Evolutionary conservation across 2,888 invertebrate genomes (phyloP).

Genomic region (Andricus quercusramuli): DNA sequence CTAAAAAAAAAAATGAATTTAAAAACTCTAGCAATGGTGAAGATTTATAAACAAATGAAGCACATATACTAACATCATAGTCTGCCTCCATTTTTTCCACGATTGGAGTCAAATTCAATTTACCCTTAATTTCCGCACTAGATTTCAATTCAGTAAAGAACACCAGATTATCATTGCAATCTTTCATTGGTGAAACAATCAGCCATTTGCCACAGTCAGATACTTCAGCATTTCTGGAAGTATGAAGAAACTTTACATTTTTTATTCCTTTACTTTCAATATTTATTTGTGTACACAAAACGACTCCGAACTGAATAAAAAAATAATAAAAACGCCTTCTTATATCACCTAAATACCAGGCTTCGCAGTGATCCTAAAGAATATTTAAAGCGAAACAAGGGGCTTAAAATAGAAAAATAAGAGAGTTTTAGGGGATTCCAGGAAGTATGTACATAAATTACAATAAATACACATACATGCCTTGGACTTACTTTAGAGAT

Average conservation of each 20-base stretch:
- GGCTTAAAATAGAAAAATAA: too few species aligned
- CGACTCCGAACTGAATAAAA: not conserved
- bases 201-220: slow-evolving; percentile 96
- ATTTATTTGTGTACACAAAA: not conserved
- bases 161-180: slow-evolving; percentile 94
- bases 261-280: too few species aligned
- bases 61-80: slow-evolving; percentile 86
- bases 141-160: slow-evolving; percentile 90
- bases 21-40: slow-evolving; percentile 28
- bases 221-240: slow-evolving; percentile 88
- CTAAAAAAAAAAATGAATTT: slow-evolving; percentile 79
- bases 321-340: too few species aligned
- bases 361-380: too few species aligned
- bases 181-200: slow-evolving; percentile 89
- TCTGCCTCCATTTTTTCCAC: slow-evolving; percentile 95
- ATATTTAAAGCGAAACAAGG: too few species aligned
- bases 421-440: too few species aligned
- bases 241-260: not conserved
- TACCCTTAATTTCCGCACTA: slow-evolving; percentile 83
- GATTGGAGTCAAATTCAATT: slow-evolving; percentile 87
- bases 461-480: too few species aligned
- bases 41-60: slow-evolving; percentile 41
- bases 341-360: not conserved
- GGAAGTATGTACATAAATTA: too few species aligned
- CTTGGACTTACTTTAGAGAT: too few species aligned